phyloP scores from a whole-genome alignment of 1,140 invertebrate species.

The Trichomalopsis sarcophagae region DNA sequence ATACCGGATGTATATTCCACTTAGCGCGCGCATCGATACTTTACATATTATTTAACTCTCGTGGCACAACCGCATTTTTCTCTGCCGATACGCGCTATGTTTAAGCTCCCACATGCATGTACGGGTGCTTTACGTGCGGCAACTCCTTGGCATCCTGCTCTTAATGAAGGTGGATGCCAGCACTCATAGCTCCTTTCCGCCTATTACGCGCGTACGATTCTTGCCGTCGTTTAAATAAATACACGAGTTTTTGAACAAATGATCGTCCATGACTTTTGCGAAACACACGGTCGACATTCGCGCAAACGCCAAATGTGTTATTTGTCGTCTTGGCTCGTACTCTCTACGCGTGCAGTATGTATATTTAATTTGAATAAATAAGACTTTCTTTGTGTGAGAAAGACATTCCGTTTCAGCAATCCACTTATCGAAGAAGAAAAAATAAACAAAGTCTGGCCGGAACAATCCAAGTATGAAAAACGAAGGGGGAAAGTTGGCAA shows the following conservation, averaged over 20 bases:
- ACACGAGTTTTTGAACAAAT: too few relatives aligned
- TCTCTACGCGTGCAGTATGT: background rate
- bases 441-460: background rate
- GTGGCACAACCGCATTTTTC: background rate
- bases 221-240: background rate
- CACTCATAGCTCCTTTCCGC: background rate
- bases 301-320: too few relatives aligned
- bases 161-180: slow-evolving; percentile 29
- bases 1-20: slow-evolving; percentile 29
- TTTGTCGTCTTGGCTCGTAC: too few relatives aligned
- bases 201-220: background rate
- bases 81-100: background rate
- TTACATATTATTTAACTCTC: slow-evolving; percentile 1
- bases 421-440: slow-evolving; percentile 4
- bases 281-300: too few relatives aligned
- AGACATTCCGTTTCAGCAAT: background rate
- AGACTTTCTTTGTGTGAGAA: background rate
- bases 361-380: background rate
- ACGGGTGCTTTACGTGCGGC: background rate
- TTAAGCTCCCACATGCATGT: background rate
- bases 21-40: background rate
- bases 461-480: slow-evolving; percentile 20
- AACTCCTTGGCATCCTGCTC: slow-evolving; percentile 26
- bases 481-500: slow-evolving; percentile 19
- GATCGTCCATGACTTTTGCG: too few relatives aligned